Evolutionary conservation across 2,113 vertebrate species (phyloP).

Genomic region (Upupa epops): DNA sequence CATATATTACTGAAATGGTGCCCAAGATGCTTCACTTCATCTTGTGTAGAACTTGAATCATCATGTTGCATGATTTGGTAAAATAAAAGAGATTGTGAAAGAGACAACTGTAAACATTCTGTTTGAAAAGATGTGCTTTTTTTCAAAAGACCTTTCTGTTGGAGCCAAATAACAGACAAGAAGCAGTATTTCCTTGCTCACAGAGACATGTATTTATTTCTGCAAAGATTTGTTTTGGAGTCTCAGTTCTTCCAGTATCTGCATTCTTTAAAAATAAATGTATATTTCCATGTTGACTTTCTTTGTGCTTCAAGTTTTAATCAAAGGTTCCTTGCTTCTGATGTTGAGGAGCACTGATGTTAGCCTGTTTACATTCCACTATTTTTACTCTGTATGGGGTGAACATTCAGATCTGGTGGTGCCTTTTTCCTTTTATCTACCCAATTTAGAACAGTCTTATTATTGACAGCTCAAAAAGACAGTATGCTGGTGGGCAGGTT

Average conservation of each 20-base stretch:
- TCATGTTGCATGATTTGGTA: conserved; percentile 46
- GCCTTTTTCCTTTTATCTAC: background rate
- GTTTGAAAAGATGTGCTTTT: conserved; percentile 54
- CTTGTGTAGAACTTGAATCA: conserved; percentile 32
- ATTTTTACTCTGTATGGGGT: conserved; percentile 24
- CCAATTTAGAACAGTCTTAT: background rate
- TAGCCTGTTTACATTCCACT: conserved; percentile 48
- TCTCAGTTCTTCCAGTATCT: background rate
- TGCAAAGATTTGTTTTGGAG: conserved; percentile 47
- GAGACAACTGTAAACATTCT: conserved; percentile 60
- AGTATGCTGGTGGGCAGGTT: conserved; percentile 1
- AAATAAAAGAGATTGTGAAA: conserved; percentile 53
- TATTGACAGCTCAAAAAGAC: conserved; percentile 47
- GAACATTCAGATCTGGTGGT: conserved; percentile 40
- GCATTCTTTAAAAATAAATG: conserved; percentile 44
- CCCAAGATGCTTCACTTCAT: conserved; percentile 1
- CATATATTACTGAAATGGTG: conserved; percentile 43
- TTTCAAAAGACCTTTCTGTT: conserved; percentile 47
- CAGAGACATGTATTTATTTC: conserved; percentile 26
- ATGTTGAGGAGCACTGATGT: conserved; percentile 38
- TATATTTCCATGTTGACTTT: conserved; percentile 35
- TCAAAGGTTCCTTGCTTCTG: conserved; percentile 47
- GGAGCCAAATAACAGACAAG: conserved; percentile 42
- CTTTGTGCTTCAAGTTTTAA: conserved; percentile 55
- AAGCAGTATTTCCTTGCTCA: background rate